Evolutionary conservation across 2,888 invertebrate species (phyloP).

Genomic region (Mantis religiosa): DNA sequence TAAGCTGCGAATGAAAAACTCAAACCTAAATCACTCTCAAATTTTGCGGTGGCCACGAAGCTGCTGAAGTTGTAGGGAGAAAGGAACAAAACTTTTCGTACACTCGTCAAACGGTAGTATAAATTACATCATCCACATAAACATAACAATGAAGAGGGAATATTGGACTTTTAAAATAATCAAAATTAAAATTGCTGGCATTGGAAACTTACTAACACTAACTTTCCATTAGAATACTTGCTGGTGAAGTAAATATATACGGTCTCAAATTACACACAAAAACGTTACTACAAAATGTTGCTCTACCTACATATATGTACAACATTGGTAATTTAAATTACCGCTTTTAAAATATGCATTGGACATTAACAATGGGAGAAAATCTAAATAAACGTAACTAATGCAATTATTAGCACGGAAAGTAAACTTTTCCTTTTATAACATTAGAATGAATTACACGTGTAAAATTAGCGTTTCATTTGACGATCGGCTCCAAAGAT

Average conservation of each 20-base stretch:
- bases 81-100: too few species aligned
- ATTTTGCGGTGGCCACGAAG: too few species aligned
- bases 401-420: not conserved
- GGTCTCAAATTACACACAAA: not conserved
- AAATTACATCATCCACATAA: too few species aligned
- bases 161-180: not conserved
- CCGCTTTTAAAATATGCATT: not conserved
- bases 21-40: too few species aligned
- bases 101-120: too few species aligned
- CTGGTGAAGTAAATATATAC: not conserved
- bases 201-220: not conserved
- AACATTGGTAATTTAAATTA: not conserved
- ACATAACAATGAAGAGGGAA: too few species aligned
- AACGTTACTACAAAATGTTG: not conserved
- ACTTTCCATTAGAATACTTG: not conserved
- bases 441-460: not conserved
- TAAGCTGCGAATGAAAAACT: too few species aligned
- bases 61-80: too few species aligned
- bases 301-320: not conserved
- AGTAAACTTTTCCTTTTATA: not conserved
- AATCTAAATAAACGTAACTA: not conserved
- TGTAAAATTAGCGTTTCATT: not conserved
- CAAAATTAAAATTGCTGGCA: not conserved
- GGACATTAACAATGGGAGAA: not conserved
- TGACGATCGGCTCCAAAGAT: not conserved